These are phyloP conservation scores for Polyploca ridens DNA, from an alignment of 2,888 invertebrate genomes.

Conservation along the genomic window DNA sequence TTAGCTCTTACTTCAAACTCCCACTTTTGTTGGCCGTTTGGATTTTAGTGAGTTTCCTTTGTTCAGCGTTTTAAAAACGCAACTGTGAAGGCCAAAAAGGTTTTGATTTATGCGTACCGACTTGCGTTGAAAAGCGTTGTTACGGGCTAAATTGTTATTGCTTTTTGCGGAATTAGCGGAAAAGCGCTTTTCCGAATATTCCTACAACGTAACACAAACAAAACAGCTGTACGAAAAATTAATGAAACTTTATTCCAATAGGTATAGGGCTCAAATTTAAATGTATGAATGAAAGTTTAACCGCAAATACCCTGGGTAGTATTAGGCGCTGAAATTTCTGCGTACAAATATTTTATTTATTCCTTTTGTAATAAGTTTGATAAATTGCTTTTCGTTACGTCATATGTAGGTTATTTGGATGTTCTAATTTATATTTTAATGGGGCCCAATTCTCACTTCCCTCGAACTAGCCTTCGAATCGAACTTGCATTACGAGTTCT, in stretches of 20 bases:
- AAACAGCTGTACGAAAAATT: neutral
- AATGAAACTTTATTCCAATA: neutral
- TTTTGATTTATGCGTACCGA: constrained; percentile 36
- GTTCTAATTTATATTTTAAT: too few relatives aligned
- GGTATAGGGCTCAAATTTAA: neutral
- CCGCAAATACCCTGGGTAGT: constrained; percentile 3
- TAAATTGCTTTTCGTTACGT: neutral
- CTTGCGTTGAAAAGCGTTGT: constrained; percentile 34
- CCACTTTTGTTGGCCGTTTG: neutral
- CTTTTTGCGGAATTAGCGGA: constrained; percentile 47
- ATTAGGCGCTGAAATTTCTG: constrained; percentile 6
- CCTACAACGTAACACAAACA: neutral
- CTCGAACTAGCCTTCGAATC: too few relatives aligned
- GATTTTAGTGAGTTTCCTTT: neutral
- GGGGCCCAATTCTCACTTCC: too few relatives aligned
- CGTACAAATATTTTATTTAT: constrained; percentile 9
- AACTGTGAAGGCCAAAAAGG: constrained; percentile 26
- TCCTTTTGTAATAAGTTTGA: constrained; percentile 8
- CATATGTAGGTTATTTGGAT: neutral
- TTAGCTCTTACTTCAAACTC: neutral
- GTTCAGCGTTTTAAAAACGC: constrained; percentile 25
- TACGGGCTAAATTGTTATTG: constrained; percentile 43
- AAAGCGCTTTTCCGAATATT: constrained; percentile 31
- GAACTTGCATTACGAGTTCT: too few relatives aligned
- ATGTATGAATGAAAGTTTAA: neutral